Percentiles rank a stretch among this genome's conserved stretches.
Conservation (phyloP, 2,888 invertebrate genomes). For the Phengaris alcon region DNA sequence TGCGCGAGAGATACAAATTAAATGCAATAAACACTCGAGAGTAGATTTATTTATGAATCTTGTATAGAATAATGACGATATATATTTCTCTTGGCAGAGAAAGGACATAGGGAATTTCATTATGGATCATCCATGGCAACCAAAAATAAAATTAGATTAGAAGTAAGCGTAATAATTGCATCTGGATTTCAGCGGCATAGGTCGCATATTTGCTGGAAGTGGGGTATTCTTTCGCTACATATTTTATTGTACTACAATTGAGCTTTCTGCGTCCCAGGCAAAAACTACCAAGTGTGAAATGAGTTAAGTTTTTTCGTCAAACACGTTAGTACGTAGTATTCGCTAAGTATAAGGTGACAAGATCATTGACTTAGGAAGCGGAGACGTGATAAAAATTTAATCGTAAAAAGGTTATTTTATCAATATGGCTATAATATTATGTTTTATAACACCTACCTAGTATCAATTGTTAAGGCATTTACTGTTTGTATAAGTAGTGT, state of each 20-base stretch:
- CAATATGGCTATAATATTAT: neutral
- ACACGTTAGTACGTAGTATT: neutral
- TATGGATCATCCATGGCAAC: too few relatives aligned
- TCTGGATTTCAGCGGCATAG: too few relatives aligned
- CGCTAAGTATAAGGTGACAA: neutral
- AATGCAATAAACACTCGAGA: slow-evolving; percentile 19
- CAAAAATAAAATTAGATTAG: too few relatives aligned
- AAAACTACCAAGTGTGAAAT: slow-evolving; percentile 21
- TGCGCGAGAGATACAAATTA: slow-evolving; percentile 23
- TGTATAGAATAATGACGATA: neutral
- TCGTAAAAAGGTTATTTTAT: neutral
- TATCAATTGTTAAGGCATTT: neutral
- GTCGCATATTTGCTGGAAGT: too few relatives aligned
- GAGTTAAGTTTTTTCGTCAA: slow-evolving; percentile 6
- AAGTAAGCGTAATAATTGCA: too few relatives aligned
- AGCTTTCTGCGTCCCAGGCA: neutral
- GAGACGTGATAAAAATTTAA: slow-evolving; percentile 2
- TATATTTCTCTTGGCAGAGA: neutral
- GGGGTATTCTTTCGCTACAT: neutral
- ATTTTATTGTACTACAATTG: neutral
- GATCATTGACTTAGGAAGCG: slow-evolving; percentile 3
- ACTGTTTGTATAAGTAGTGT: neutral
- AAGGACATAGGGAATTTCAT: neutral
- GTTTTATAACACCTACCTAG: neutral
- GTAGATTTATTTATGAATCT: slow-evolving; percentile 14